These are phyloP conservation scores for Bombus sylvicola DNA, from an alignment of 1,140 invertebrate genomes.

Conservation along the genomic window DNA sequence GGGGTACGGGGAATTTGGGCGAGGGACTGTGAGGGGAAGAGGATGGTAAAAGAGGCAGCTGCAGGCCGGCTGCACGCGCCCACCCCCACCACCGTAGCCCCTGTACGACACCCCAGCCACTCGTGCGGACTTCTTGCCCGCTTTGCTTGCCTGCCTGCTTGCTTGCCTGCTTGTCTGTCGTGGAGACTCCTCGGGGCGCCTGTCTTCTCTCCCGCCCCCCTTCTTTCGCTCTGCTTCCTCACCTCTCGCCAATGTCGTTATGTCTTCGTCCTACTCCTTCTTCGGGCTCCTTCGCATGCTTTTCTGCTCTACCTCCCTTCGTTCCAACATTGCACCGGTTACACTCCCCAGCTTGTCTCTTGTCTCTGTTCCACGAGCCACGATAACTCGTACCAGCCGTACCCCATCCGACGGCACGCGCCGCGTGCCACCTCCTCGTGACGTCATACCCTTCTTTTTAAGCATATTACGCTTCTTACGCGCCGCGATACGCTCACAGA, in stretches of 20 bases:
- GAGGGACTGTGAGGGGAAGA: slow-evolving; percentile 31
- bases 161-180: slow-evolving; percentile 40
- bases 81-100: slow-evolving; percentile 77
- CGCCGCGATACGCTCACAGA: slow-evolving; percentile 24
- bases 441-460: slow-evolving; percentile 75
- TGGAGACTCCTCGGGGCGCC: slow-evolving; percentile 62
- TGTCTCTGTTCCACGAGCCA: slow-evolving; percentile 46
- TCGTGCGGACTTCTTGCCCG: slow-evolving; percentile 64
- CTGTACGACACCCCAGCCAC: slow-evolving; percentile 68
- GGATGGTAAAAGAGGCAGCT: slow-evolving; percentile 75
- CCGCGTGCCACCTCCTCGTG: slow-evolving; percentile 76
- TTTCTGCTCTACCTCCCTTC: slow-evolving; percentile 6
- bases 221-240: not conserved
- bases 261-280: not conserved
- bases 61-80: slow-evolving; percentile 83
- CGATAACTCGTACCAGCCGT: slow-evolving; percentile 67
- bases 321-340: slow-evolving; percentile 39
- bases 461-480: slow-evolving; percentile 68
- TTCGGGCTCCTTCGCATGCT: not conserved
- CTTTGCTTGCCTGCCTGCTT: slow-evolving; percentile 39
- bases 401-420: slow-evolving; percentile 75
- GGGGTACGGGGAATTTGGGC: slow-evolving; percentile 45
- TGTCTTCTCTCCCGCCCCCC: slow-evolving; percentile 63
- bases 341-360: slow-evolving; percentile 30
- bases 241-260: not conserved